Evolutionary conservation across 2,888 invertebrate genomes (phyloP).

Genomic region (Drosophila cognata): DNA sequence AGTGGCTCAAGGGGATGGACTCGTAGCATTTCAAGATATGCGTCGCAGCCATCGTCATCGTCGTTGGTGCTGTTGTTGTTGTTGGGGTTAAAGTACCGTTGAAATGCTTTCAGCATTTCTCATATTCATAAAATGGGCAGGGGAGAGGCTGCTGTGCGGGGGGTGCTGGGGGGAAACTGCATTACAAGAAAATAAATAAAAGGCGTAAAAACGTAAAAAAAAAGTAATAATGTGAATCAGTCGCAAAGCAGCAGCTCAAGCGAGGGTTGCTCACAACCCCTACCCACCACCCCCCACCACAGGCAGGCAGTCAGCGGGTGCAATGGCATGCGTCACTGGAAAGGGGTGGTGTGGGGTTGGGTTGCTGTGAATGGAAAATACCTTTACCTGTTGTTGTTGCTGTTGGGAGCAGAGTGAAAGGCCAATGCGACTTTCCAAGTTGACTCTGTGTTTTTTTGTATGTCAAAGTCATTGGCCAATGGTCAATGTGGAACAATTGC

Average conservation of each 20-base stretch:
- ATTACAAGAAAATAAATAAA: slow-evolving; percentile 58
- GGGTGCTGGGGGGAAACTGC: slow-evolving; percentile 26
- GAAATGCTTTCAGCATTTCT: slow-evolving; percentile 74
- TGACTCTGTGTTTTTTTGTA: slow-evolving; percentile 51
- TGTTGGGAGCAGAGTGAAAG: slow-evolving; percentile 59
- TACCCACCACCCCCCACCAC: not conserved
- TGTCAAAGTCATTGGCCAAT: slow-evolving; percentile 73
- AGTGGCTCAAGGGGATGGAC: slow-evolving; percentile 28
- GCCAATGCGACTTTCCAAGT: slow-evolving; percentile 45
- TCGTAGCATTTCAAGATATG: slow-evolving; percentile 52
- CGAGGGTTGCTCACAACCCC: slow-evolving; percentile 4
- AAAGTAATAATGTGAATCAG: slow-evolving; percentile 12
- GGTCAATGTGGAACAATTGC: slow-evolving; percentile 69
- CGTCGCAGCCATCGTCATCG: slow-evolving; percentile 13
- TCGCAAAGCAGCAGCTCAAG: slow-evolving; percentile 19
- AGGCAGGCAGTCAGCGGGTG: slow-evolving; percentile 9
- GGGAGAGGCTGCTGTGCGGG: not conserved
- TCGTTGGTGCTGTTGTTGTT: slow-evolving; percentile 14
- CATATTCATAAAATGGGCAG: slow-evolving; percentile 56
- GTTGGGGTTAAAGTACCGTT: slow-evolving; percentile 73
- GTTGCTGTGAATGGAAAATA: slow-evolving; percentile 31
- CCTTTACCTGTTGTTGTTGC: slow-evolving; percentile 16
- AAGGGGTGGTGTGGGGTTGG: not conserved
- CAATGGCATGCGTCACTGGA: slow-evolving; percentile 44
- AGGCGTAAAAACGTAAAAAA: slow-evolving; percentile 53